Evolutionary conservation across 2,797 vertebrate genomes (phyloP).

Genomic region (Coregonus sp.): DNA sequence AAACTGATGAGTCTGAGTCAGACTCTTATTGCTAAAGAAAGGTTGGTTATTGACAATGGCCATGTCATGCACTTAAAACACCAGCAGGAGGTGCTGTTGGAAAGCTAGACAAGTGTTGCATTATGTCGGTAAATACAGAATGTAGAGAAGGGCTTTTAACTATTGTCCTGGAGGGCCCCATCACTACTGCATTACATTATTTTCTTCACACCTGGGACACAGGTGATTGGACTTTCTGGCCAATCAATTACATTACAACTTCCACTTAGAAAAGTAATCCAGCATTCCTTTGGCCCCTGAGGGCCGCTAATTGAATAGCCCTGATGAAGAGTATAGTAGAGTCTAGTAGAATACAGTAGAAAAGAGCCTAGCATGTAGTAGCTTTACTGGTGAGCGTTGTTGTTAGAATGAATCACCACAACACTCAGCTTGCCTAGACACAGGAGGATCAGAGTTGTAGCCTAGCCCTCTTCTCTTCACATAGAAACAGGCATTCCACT

Average conservation of each 20-base stretch:
- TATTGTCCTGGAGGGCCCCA: neutral
- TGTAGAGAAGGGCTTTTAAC: constrained; percentile 10
- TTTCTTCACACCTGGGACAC: no score
- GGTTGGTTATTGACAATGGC: constrained; percentile 15
- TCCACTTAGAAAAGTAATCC: neutral
- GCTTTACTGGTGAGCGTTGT: constrained; percentile 19
- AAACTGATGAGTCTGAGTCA: constrained; percentile 19
- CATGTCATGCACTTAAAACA: neutral
- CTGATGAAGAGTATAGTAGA: neutral
- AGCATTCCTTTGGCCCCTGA: neutral
- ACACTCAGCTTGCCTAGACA: constrained; percentile 2
- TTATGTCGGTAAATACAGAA: constrained; percentile 29
- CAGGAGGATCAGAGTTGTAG: constrained; percentile 42
- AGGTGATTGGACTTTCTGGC: neutral
- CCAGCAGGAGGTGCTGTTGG: constrained; percentile 7
- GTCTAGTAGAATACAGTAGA: neutral
- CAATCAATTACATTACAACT: constrained; percentile 1
- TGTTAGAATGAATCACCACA: constrained; percentile 40
- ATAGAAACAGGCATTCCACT: constrained; percentile 54
- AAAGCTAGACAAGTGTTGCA: constrained; percentile 24
- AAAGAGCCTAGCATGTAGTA: neutral
- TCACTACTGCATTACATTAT: neutral
- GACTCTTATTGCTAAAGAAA: constrained; percentile 63
- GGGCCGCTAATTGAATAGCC: neutral
- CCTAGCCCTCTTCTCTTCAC: neutral